Evolutionary conservation across 2,888 invertebrate species (phyloP).

Genomic region (Andricus curvator): DNA sequence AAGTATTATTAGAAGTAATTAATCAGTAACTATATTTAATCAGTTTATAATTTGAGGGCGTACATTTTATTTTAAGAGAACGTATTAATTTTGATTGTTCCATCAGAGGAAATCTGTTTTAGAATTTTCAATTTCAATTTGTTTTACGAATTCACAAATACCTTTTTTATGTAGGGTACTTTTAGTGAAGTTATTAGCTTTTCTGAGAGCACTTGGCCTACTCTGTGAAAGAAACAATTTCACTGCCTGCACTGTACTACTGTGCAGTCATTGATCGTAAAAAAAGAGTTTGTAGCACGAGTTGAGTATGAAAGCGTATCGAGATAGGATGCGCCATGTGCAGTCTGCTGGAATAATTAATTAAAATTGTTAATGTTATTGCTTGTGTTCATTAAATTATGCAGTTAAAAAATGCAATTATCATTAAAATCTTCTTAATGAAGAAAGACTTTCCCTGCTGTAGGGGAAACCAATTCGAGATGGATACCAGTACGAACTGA

Average conservation of each 20-base stretch:
- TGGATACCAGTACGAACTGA: too few species aligned
- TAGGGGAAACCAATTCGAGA: not conserved
- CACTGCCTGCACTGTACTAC: slow-evolving; percentile 57
- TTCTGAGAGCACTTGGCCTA: slow-evolving; percentile 54
- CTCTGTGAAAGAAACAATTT: slow-evolving; percentile 55
- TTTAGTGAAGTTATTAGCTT: not conserved
- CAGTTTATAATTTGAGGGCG: too few species aligned
- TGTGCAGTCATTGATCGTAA: slow-evolving; percentile 50
- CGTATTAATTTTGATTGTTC: too few species aligned
- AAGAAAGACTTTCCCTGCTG: not conserved
- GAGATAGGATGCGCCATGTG: slow-evolving; percentile 53
- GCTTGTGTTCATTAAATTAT: not conserved
- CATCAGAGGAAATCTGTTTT: too few species aligned
- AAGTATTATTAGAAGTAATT: not conserved
- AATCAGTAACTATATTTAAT: too few species aligned
- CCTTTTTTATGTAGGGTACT: not conserved
- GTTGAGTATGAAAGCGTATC: slow-evolving; percentile 62
- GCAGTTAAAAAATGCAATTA: not conserved
- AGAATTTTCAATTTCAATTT: too few species aligned
- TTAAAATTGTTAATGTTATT: not conserved
- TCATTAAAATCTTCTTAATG: not conserved
- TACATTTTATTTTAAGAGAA: too few species aligned
- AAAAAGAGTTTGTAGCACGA: slow-evolving; percentile 56
- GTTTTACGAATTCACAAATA: not conserved
- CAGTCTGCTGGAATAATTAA: not conserved